These are phyloP conservation scores for Lithophane semibrunnea DNA, from an alignment of 2,888 invertebrate species.

Conservation along the genomic window DNA sequence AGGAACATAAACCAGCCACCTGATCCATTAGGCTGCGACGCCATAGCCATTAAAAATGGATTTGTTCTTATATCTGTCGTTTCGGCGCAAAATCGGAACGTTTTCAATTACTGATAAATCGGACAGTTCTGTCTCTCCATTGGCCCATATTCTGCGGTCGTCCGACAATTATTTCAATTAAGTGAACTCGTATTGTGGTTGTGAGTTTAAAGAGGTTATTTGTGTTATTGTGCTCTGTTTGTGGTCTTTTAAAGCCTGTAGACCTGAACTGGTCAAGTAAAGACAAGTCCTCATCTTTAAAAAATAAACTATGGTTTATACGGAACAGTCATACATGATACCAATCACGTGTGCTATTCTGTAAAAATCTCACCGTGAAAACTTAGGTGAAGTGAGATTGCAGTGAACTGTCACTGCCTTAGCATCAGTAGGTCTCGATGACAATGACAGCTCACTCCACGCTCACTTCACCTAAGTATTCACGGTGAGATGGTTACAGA, in stretches of 20 bases:
- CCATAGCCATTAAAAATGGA: conserved; percentile 58
- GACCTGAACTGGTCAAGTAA: conserved; percentile 33
- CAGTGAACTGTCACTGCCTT: no score
- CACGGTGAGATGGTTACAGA: no score
- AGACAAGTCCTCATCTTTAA: conserved; percentile 1
- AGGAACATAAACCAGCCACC: conserved; percentile 48
- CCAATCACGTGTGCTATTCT: no score
- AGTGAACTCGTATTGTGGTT: conserved; percentile 44
- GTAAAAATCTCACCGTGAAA: no score
- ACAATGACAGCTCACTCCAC: no score
- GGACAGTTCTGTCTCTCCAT: conserved; percentile 45
- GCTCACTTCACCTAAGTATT: no score
- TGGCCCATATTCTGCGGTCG: conserved; percentile 55
- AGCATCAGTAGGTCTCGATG: no score
- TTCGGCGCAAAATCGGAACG: conserved; percentile 56
- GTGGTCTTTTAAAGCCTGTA: conserved; percentile 15
- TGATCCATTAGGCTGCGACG: conserved; percentile 56
- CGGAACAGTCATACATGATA: neutral
- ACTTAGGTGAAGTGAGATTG: no score
- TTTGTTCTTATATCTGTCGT: conserved; percentile 54
- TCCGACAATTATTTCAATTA: conserved; percentile 57
- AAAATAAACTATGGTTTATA: conserved; percentile 4
- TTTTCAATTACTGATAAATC: conserved; percentile 72
- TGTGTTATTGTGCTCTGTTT: conserved; percentile 32
- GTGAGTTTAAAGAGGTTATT: conserved; percentile 50